Evolutionary conservation across 1,140 invertebrate genomes (phyloP).

Genomic region (Aethina tumida): DNA sequence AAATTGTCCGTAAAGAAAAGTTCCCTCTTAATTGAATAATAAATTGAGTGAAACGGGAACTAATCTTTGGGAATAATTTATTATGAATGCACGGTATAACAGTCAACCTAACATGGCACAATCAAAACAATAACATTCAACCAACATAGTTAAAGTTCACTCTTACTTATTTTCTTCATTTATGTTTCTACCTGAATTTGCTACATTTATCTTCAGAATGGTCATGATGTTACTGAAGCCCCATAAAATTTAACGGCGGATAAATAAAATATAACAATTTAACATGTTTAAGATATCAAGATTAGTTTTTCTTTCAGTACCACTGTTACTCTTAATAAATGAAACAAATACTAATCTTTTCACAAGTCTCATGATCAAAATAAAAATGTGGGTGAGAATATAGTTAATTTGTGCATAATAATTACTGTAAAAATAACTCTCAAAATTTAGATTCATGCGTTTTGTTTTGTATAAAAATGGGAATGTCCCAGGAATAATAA

Average conservation of each 20-base stretch:
- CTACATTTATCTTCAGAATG: neutral
- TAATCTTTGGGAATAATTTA: no score
- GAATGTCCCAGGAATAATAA: conserved; percentile 5
- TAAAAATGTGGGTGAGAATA: no score
- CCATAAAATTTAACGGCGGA: neutral
- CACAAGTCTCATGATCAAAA: no score
- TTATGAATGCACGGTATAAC: conserved; percentile 10
- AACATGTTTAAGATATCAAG: conserved; percentile 4
- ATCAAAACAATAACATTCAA: conserved; percentile 25
- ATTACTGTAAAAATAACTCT: conserved; percentile 10
- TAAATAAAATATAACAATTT: neutral
- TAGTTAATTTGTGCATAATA: conserved; percentile 1
- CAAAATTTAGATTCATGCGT: conserved; percentile 2
- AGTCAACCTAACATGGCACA: conserved; percentile 24
- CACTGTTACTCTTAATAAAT: no score
- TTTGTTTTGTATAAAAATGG: neutral
- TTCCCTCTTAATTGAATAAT: no score
- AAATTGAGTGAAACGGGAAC: neutral
- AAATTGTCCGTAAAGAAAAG: no score
- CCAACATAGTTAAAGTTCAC: conserved; percentile 7
- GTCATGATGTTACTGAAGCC: conserved; percentile 1
- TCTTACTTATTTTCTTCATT: conserved; percentile 1
- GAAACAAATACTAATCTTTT: no score
- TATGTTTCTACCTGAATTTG: neutral
- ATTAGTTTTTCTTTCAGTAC: no score